These are phyloP conservation scores for Molossus molossus DNA, from an alignment of 2,797 vertebrate species.

Conservation along the genomic window DNA sequence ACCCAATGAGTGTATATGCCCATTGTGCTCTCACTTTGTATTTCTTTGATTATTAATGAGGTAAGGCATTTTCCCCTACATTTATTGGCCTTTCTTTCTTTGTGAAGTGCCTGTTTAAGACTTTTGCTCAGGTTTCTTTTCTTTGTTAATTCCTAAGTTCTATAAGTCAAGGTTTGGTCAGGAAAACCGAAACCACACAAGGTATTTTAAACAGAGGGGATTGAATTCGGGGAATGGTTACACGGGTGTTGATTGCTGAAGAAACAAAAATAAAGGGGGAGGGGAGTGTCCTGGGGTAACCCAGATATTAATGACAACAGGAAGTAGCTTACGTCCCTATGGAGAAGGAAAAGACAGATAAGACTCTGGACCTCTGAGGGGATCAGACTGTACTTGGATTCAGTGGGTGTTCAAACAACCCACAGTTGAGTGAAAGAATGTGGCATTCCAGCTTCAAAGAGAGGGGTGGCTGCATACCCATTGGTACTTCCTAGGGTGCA, in stretches of 20 bases:
- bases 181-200: not conserved
- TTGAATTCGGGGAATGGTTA: not conserved
- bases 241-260: not conserved
- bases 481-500: not conserved
- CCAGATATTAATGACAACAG: not conserved
- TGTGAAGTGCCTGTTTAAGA: conserved; percentile 4
- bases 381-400: not conserved
- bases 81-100: conserved; percentile 8
- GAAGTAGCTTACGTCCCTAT: not conserved
- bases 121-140: not conserved
- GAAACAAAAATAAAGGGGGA: not conserved
- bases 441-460: not conserved
- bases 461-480: not conserved
- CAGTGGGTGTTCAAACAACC: not conserved
- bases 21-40: not conserved
- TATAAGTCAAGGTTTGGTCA: not conserved
- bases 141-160: not conserved
- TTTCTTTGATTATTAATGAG: not conserved
- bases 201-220: not conserved
- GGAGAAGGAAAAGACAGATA: not conserved
- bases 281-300: not conserved
- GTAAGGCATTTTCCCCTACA: not conserved
- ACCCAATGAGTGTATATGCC: not conserved
- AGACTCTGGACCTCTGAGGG: not conserved
- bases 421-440: not conserved